Evolutionary conservation across 2,888 invertebrate species (phyloP).

Genomic region (Acanthosepion esculentum): DNA sequence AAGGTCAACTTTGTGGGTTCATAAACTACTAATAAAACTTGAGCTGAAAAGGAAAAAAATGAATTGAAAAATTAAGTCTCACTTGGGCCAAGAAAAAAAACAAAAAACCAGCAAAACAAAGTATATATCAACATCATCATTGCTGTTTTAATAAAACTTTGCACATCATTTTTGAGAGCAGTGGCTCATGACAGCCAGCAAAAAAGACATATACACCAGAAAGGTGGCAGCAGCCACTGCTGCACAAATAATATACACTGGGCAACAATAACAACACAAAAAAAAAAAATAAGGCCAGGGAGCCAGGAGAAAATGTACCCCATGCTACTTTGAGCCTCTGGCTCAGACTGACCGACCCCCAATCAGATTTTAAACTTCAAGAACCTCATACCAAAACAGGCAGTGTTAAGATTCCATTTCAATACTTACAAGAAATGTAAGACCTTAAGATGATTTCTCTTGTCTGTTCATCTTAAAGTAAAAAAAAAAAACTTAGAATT

Average conservation of each 20-base stretch:
- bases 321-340: neutral
- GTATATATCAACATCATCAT: neutral
- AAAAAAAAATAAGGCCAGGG: neutral
- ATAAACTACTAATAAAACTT: no score
- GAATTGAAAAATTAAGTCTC: no score
- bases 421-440: neutral
- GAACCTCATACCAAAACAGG: neutral
- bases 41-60: no score
- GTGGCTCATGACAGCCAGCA: neutral
- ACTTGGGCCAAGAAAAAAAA: neutral
- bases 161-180: neutral
- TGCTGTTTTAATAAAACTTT: slow-evolving; percentile 8
- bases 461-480: neutral
- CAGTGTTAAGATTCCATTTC: no score
- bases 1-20: no score
- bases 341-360: neutral
- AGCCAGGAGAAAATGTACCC: neutral
- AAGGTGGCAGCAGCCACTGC: neutral
- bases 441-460: neutral
- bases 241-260: slow-evolving; percentile 18
- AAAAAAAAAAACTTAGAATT: no score
- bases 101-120: neutral
- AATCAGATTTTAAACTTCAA: neutral
- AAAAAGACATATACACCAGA: neutral
- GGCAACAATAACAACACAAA: slow-evolving; percentile 33